Evolutionary conservation across 2,113 vertebrate genomes (phyloP), one percentile per base, ranked within the genome.

Genomic region (Puma concolor): DNA sequence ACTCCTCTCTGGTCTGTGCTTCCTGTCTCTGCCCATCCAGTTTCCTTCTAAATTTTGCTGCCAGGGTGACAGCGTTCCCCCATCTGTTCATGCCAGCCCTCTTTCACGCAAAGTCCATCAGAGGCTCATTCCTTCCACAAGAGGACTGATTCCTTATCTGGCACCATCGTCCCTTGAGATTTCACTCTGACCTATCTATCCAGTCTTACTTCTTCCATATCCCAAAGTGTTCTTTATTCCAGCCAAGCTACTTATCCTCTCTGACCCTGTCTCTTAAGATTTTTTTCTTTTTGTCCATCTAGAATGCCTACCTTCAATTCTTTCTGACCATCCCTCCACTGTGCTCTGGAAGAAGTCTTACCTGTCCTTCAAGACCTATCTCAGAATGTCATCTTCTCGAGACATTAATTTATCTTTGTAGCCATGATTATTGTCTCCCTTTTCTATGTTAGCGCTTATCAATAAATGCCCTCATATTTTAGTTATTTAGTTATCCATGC

Each of bases 11-110:
- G 52, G 13, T 80, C 66, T 29, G 33, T 83, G 67, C 33, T 5
- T 23, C 38, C n/a, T 10, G 4, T 19, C 48, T 74, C 50, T 44
- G 23, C 29, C 5, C 5, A 12, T 76, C n/a, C 21, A 12, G 2
- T 41, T 82, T 50, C 38, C 13, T 19, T 19, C 19, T 54, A 13
- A 19, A 13, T 36, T 5, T 27, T 17, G 50, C 83, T 69, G 38
- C 15, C 36, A 3, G 36, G 74, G 15, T 16, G 36, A 31, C 0
- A 0, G 15, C 66, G 0, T 17, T 11, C 4, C 14, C 1, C 10
- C 31, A 27, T 80, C 31, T 64, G 25, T 29, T 66, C 54, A 2
- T 17, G 19, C 44, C 67, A 38, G 9, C 19, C n/a, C 17, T 67
- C 12, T 72, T 67, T 44, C 50, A 17, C 50, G 14, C 33, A 82